A percentile compares a stretch with the other conserved stretches of the same genome.
Evolutionary conservation across 2,113 vertebrate species (phyloP).

Genomic region (Crotalus horridus): DNA sequence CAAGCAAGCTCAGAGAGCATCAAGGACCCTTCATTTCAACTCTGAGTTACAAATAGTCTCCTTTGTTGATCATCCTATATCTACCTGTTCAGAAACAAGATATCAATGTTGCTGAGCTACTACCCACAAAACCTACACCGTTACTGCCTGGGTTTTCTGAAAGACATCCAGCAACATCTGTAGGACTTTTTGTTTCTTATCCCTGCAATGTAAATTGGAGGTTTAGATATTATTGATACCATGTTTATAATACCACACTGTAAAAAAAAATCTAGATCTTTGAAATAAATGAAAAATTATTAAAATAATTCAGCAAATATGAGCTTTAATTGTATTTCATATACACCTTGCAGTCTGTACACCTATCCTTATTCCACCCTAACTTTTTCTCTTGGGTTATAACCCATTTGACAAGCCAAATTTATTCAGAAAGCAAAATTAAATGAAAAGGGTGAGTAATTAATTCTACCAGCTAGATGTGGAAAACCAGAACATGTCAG

Average conservation of each 20-base stretch:
- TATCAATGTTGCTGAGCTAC: neutral
- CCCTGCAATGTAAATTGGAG: neutral
- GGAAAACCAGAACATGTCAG: neutral
- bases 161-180: neutral
- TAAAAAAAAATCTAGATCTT: neutral
- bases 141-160: neutral
- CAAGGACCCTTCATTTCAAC: neutral
- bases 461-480: neutral
- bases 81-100: neutral
- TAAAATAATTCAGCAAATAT: neutral
- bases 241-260: neutral
- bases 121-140: neutral
- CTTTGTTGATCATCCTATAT: neutral
- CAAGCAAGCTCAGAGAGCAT: neutral
- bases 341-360: neutral
- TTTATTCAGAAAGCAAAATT: neutral
- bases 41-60: neutral
- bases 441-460: neutral
- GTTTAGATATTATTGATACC: neutral
- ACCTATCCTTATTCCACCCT: neutral
- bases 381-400: neutral
- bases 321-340: neutral
- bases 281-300: neutral
- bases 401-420: neutral
- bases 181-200: neutral